Conservation (phyloP, 1,140 invertebrate genomes). For the Drosophila saltans region DNA sequence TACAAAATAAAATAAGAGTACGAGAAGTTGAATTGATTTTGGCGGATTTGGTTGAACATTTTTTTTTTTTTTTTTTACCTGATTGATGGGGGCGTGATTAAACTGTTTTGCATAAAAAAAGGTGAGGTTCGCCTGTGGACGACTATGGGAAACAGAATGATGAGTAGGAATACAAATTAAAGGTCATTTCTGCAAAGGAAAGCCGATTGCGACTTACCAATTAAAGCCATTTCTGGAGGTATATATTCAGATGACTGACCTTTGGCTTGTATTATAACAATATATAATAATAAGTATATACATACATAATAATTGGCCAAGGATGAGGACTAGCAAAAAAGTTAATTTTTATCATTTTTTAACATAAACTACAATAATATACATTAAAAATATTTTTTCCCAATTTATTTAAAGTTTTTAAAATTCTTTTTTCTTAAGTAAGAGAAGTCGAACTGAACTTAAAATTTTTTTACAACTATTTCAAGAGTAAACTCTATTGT, state of each 20-base stretch:
- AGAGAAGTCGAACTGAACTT: too few species aligned
- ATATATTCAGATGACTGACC: neutral
- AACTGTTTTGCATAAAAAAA: slow-evolving; percentile 61
- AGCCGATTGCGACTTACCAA: neutral
- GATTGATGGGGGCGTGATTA: slow-evolving; percentile 58
- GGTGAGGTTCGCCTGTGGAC: slow-evolving; percentile 40
- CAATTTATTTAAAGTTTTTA: too few species aligned
- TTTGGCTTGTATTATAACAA: too few species aligned
- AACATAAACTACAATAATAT: too few species aligned
- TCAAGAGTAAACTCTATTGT: too few species aligned
- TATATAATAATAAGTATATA: too few species aligned
- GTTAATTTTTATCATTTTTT: too few species aligned
- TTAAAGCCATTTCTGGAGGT: neutral
- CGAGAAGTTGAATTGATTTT: slow-evolving; percentile 53
- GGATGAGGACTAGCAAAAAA: too few species aligned
- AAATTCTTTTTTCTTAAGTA: too few species aligned
- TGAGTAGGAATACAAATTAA: neutral
- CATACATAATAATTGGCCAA: too few species aligned
- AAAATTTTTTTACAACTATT: too few species aligned
- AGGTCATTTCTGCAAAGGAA: neutral
- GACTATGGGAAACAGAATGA: slow-evolving; percentile 35
- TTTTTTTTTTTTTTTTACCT: slow-evolving; percentile 22
- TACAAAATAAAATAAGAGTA: slow-evolving; percentile 27
- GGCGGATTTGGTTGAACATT: slow-evolving; percentile 44
- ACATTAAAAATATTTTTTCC: too few species aligned